Base-by-base conservation (phyloP, 64 coral and sea anemone species). In the Trachythela sp. region DNA sequence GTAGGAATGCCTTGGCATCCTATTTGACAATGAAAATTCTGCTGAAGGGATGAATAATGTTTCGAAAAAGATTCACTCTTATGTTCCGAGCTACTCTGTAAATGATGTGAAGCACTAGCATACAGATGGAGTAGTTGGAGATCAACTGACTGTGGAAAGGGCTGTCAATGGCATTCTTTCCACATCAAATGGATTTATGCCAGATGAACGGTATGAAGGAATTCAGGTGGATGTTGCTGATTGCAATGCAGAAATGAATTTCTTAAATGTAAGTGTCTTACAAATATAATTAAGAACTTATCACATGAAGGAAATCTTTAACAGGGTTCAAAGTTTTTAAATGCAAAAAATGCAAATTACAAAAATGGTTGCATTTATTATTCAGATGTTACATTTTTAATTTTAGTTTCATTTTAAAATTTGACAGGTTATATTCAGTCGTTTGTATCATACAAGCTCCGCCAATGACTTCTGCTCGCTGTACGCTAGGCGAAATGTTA, bases 81-180 rank as follows among this genome's bases (percentile, higher is more conserved):
- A 72, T 72, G 0, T 72, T 31, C 68, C 68, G 29, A 27, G 33
- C 13, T 27, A 10, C 24, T 31, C 68, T 31, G 33, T 35, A 2
- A 35, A 72, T 27, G 33, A 72, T 72, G 33, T 31, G 0, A 72
- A 27, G n/a, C 24, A 35, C 33, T 72, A 31, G 10, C 68, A 72
- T 72, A 35, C 24, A 72, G 26, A 24, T 72, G 68, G 68, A 31
- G 33, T 89, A 51, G 33, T 60, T 89, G 88, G 88, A 70, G 88
- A 89, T 80, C 88, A 89, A 80, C 70, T 89, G 70, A 89, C 64
- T 45, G 88, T 89, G 70, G 88, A 89, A 80, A 48, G 88, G 48
- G 38, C 88, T n/a, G 88, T 89, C 24, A 89, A 83, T 80, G 64
- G 70, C 48, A 75, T 89, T 89, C 35, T 75, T 48, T 89, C 88